phyloP scores from a whole-genome alignment of 1,140 invertebrate species.

The Cotesia chilonis region DNA sequence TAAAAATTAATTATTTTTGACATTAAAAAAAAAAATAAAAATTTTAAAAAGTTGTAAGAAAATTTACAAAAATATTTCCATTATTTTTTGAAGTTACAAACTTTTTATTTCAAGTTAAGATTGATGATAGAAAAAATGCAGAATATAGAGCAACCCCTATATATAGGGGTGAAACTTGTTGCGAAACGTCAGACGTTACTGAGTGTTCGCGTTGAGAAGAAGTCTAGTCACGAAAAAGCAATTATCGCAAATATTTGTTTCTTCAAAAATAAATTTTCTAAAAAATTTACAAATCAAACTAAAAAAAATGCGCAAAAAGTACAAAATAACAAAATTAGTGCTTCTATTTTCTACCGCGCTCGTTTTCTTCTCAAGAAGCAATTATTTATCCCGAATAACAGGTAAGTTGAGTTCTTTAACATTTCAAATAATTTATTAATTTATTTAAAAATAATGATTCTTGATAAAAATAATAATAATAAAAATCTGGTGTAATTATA shows the following conservation, averaged over 20 bases:
- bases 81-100: no score
- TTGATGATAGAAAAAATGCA: background rate
- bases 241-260: background rate
- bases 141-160: conserved; percentile 23
- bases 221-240: background rate
- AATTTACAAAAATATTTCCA: no score
- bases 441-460: background rate
- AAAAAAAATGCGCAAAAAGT: background rate
- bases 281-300: background rate
- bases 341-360: background rate
- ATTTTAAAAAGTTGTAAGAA: no score
- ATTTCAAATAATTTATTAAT: background rate
- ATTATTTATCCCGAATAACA: conserved; percentile 32
- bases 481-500: background rate
- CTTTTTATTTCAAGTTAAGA: background rate
- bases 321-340: background rate
- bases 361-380: conserved; percentile 1
- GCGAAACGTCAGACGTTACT: conserved; percentile 31
- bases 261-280: background rate
- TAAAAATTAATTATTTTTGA: no score
- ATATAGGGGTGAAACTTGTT: conserved; percentile 33
- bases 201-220: background rate
- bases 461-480: background rate
- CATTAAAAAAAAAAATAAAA: no score
- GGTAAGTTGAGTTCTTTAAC: conserved; percentile 6